phyloP scores from a whole-genome alignment of 1,140 invertebrate genomes.

The Calephelis nemesis region DNA sequence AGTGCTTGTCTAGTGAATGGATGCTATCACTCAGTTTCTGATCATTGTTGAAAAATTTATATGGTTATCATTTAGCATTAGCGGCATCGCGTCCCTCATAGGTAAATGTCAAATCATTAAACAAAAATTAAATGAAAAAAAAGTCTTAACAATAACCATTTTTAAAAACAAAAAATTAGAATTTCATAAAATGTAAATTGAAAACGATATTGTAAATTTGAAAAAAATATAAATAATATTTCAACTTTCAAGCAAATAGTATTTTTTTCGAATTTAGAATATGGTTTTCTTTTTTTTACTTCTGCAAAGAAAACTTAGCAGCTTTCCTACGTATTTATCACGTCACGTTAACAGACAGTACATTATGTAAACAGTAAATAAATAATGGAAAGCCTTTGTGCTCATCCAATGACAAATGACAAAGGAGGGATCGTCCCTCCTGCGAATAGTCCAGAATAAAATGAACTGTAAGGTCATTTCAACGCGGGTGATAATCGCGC shows the following conservation, averaged over 20 bases:
- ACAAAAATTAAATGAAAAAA: too few species aligned
- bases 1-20: too few species aligned
- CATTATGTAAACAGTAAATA: conserved; percentile 70
- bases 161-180: too few species aligned
- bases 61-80: too few species aligned
- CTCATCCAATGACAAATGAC: conserved; percentile 77
- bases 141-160: too few species aligned
- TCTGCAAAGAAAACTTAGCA: background rate
- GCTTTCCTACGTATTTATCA: conserved; percentile 2
- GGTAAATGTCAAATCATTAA: too few species aligned
- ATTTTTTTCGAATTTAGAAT: background rate
- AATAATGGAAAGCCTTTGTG: conserved; percentile 67
- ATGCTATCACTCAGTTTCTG: too few species aligned
- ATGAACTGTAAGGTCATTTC: conserved; percentile 35
- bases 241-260: too few species aligned
- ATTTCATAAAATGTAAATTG: background rate
- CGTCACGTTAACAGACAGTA: conserved; percentile 28
- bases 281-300: background rate
- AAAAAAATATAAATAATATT: background rate
- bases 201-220: background rate
- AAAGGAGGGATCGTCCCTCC: conserved; percentile 73
- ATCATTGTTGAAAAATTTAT: too few species aligned
- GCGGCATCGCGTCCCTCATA: too few species aligned
- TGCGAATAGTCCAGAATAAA: conserved; percentile 31
- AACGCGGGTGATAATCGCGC: conserved; percentile 32